Conservation (phyloP, 2,797 vertebrate genomes). For the Picus viridis region DNA sequence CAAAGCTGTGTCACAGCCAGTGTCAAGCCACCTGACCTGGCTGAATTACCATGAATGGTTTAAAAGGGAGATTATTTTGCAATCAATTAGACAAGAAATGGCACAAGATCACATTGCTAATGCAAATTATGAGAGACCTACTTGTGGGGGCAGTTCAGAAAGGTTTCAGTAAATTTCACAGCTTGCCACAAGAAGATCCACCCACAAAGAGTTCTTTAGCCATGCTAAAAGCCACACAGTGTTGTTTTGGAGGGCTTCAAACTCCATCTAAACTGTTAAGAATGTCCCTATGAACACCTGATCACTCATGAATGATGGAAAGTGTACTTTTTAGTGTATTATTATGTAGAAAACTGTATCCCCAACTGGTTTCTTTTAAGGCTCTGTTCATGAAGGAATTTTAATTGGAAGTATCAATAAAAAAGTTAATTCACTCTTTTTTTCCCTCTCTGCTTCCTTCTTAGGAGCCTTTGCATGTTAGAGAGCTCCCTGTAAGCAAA, state of each 20-base stretch:
- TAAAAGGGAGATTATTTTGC: neutral
- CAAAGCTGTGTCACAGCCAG: neutral
- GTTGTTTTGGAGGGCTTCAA: neutral
- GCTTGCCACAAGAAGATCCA: neutral
- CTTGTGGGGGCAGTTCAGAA: neutral
- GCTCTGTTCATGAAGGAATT: neutral
- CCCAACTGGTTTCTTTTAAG: neutral
- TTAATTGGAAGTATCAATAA: neutral
- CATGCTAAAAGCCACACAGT: neutral
- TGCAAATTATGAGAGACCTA: rapidly evolving
- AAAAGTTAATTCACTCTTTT: neutral
- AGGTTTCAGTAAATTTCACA: neutral
- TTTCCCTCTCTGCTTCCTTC: neutral
- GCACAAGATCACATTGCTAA: neutral
- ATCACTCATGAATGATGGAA: neutral
- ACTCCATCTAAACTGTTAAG: neutral
- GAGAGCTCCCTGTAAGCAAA: neutral
- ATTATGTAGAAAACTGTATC: neutral
- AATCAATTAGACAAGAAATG: neutral
- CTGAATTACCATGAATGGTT: neutral
- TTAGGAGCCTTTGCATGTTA: neutral
- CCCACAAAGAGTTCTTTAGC: neutral
- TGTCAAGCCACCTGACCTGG: neutral
- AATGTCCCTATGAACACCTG: neutral
- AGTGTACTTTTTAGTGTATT: neutral